These are phyloP conservation scores for Orthonychiurus folsomi DNA, from an alignment of 2,888 invertebrate genomes.

Conservation along the genomic window DNA sequence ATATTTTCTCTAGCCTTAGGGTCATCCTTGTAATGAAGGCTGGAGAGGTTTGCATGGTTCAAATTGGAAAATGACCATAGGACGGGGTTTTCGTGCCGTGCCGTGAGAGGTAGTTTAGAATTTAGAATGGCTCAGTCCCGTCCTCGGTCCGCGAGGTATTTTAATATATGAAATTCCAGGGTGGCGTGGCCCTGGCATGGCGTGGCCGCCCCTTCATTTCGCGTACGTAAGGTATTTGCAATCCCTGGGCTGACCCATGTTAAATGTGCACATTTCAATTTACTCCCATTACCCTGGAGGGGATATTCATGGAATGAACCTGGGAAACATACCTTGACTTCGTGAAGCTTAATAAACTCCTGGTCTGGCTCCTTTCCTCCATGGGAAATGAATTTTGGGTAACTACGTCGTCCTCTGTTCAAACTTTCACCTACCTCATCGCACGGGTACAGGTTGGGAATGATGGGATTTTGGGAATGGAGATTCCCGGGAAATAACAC, in stretches of 20 bases:
- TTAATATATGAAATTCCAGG: conserved; percentile 40
- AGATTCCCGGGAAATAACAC: too few relatives aligned
- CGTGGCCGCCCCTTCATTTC: conserved; percentile 3
- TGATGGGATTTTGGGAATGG: too few relatives aligned
- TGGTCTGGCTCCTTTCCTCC: too few relatives aligned
- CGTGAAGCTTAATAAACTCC: too few relatives aligned
- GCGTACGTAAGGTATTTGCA: not conserved
- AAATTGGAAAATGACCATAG: conserved; percentile 40
- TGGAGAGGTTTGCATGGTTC: too few relatives aligned
- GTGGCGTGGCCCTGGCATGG: conserved; percentile 26
- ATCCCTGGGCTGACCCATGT: not conserved
- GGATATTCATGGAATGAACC: not conserved
- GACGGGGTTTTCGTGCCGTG: too few relatives aligned
- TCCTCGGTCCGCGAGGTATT: conserved; percentile 38
- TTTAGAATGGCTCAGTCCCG: conserved; percentile 2
- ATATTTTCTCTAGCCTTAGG: conserved; percentile 36
- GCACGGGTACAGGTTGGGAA: too few relatives aligned
- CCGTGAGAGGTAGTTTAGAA: conserved; percentile 2
- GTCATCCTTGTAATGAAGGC: conserved; percentile 40
- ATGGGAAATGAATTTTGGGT: too few relatives aligned
- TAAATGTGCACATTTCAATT: conserved; percentile 5
- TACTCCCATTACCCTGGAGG: not conserved
- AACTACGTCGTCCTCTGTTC: too few relatives aligned
- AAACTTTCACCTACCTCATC: too few relatives aligned
- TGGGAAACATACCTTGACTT: not conserved